Conservation (phyloP, 2,113 vertebrate genomes). For the Periophthalmus modestus region DNA sequence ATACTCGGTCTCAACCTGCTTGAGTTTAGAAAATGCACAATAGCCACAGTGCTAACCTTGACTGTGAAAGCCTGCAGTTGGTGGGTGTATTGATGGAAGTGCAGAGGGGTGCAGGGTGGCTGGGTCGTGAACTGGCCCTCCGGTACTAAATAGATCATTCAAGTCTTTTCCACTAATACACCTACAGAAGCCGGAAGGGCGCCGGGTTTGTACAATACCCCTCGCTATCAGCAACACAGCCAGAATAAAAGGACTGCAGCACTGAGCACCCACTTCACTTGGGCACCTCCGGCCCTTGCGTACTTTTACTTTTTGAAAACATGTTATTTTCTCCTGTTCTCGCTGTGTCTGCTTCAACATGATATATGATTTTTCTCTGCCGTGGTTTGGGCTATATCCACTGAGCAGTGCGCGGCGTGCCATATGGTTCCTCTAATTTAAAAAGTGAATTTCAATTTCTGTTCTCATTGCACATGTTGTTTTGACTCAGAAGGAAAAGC, state of each 20-base stretch:
- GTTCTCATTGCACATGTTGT: too few relatives aligned
- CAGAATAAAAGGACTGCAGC: constrained; percentile 53
- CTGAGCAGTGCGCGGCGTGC: background rate
- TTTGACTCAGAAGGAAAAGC: too few relatives aligned
- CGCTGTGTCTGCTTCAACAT: background rate
- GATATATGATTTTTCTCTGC: background rate
- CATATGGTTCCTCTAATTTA: background rate
- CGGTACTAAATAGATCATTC: constrained; percentile 73
- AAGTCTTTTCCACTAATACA: constrained; percentile 67
- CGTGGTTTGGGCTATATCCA: background rate
- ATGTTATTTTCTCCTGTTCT: constrained; percentile 15
- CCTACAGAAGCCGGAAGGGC: constrained; percentile 46
- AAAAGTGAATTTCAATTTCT: too few relatives aligned
- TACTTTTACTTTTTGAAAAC: constrained; percentile 52
- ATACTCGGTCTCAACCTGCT: constrained; percentile 24
- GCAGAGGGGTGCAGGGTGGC: constrained; percentile 49
- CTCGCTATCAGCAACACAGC: constrained; percentile 54
- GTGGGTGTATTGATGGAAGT: constrained; percentile 60
- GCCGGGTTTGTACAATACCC: constrained; percentile 51
- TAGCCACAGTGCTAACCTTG: constrained; percentile 60
- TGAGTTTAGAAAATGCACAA: constrained; percentile 45
- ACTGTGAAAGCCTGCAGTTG: constrained; percentile 50
- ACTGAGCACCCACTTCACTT: constrained; percentile 32
- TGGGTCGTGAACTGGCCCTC: constrained; percentile 61
- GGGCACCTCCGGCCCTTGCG: constrained; percentile 36